Base-by-base conservation (phyloP, 2,113 vertebrate species). In the Pycnonotus jocosus region DNA sequence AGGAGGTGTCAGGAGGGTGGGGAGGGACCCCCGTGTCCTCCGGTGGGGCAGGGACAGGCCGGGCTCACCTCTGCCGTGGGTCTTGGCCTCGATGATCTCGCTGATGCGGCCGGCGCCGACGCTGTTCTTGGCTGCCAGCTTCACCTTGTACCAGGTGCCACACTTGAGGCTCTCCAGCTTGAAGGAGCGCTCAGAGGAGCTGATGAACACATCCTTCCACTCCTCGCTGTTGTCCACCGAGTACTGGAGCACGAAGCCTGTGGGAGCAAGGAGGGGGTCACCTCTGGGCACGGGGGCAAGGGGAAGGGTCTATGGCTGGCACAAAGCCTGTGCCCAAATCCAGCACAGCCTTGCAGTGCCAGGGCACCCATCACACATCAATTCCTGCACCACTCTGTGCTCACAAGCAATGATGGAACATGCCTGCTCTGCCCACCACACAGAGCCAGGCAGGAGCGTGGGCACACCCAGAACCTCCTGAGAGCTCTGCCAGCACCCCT, bases 61-160 rank as follows among this genome's bases (percentile, higher is more conserved):
- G 1, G 37, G 72, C 81, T 88, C 80, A 99, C 99, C 99, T 98
- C 99, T 97, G 57, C 99, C 99, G 0, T 99, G 99, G 40, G 99
- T 99, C 98, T 99, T 99, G 92, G 99, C 99, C 78, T 99, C 99
- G 14, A 99, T 99, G 97, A 99, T 99, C 98, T 99, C 99, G 25
- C 99, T 99, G 98, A 99, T 99, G 97, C 99, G 99, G 23, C 99
- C 99, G 0, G 99, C 99, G 10, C 99, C 99, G 5, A 99, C 99
- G 6, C 99, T 99, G 98, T 99, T 99, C 98, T 99, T 99, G 90
- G 99, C 99, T 0, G 99, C 99, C 96, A 99, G 97, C 97, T 99
- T 99, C 93, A 99, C 99, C 98, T 99, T 99, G 97, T 99, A 99
- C 99, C 99, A 99, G 4, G 99, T 99, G 91, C 99, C 99, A 1